Percentiles rank a stretch among this genome's conserved stretches.
phyloP scores from a whole-genome alignment of 2,797 vertebrate genomes.

The Heliangelus exortis region DNA sequence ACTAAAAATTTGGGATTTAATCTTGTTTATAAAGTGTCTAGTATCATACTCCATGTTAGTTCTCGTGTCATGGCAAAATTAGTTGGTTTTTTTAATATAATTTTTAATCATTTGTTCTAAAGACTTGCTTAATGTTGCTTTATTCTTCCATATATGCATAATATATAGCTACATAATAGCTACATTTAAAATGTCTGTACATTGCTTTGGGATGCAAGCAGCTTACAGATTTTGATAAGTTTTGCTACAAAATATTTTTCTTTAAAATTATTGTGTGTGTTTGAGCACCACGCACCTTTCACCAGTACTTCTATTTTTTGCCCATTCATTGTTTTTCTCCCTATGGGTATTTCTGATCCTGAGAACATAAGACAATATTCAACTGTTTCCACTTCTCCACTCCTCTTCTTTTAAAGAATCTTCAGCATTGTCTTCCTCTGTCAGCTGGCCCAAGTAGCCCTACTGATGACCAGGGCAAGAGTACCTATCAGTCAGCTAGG shows the following conservation, averaged over 20 bases:
- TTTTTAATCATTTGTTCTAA: not conserved
- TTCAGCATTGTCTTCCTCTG: constrained; percentile 47
- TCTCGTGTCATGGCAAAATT: not conserved
- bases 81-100: not conserved
- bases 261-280: not conserved
- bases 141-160: not conserved
- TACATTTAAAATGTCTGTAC: not conserved
- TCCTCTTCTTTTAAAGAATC: constrained; percentile 24
- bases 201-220: not conserved
- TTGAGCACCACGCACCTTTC: not conserved
- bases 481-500: constrained; percentile 18
- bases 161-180: not conserved
- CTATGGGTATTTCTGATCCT: constrained; percentile 31
- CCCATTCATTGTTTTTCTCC: not conserved
- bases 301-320: not conserved
- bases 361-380: not conserved
- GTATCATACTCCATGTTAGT: not conserved
- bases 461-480: not conserved
- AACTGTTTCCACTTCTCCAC: not conserved
- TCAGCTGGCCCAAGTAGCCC: constrained; percentile 34
- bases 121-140: not conserved
- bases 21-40: not conserved
- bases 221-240: not conserved
- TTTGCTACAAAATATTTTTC: not conserved
- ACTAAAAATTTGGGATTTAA: not conserved